phyloP scores from a whole-genome alignment of 2,113 vertebrate genomes.

The Himantopus leucocephalus region DNA sequence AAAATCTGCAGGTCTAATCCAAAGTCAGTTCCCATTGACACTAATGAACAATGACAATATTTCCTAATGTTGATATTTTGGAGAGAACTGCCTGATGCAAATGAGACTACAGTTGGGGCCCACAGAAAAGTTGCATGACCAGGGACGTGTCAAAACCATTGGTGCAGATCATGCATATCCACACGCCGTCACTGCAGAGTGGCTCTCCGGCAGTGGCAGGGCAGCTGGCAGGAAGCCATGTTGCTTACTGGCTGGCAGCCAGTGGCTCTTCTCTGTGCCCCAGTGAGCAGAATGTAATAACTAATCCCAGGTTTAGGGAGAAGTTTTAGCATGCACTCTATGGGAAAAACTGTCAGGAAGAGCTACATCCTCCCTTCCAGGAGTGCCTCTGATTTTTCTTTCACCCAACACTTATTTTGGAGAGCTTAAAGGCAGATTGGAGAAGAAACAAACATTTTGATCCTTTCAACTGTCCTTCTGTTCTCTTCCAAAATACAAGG shows the following conservation, averaged over 20 bases:
- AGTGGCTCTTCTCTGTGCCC: background rate
- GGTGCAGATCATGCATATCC: background rate
- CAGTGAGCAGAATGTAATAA: background rate
- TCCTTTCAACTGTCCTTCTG: background rate
- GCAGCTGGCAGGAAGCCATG: background rate
- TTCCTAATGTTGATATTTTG: background rate
- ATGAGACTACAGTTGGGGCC: background rate
- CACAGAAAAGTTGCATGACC: background rate
- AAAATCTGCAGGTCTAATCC: background rate
- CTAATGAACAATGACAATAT: background rate
- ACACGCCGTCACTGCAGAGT: accelerated
- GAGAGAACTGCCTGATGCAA: background rate
- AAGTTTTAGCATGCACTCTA: background rate
- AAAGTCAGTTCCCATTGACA: background rate
- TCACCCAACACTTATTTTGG: background rate
- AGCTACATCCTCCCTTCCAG: background rate
- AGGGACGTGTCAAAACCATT: background rate
- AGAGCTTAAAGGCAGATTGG: background rate
- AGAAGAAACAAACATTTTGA: background rate
- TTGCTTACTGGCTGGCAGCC: background rate
- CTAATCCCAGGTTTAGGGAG: background rate
- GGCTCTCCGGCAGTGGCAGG: accelerated
- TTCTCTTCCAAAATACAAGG: background rate
- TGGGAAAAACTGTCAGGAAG: background rate
- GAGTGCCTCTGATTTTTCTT: background rate